phyloP scores from a whole-genome alignment of 2,113 vertebrate species.

The Zootoca vivipara region DNA sequence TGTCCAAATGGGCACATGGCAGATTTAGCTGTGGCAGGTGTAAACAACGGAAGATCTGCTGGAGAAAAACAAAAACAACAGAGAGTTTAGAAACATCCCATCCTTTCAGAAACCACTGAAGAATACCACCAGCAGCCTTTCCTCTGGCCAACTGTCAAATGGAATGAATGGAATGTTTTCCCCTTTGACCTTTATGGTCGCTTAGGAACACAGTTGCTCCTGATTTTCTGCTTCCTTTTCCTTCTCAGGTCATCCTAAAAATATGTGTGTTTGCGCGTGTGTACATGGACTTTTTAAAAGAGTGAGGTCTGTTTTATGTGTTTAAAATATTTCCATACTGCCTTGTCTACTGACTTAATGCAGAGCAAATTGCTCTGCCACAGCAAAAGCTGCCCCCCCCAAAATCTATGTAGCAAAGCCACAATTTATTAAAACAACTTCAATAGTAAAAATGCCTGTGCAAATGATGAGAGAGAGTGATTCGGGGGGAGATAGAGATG shows the following conservation, averaged over 20 bases:
- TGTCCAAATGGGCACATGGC: accelerated
- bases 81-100: background rate
- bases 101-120: background rate
- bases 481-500: too few species aligned
- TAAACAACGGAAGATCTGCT: background rate
- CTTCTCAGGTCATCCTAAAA: background rate
- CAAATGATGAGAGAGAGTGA: too few species aligned
- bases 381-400: too few species aligned
- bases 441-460: background rate
- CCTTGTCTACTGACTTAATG: background rate
- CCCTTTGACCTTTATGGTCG: background rate
- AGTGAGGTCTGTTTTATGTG: background rate
- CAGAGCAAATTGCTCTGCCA: too few species aligned
- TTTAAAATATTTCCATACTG: background rate
- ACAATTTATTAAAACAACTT: background rate
- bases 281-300: background rate
- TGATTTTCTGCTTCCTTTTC: background rate
- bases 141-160: background rate
- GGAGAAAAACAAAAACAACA: background rate
- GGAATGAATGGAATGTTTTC: background rate
- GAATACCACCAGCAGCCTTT: background rate
- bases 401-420: too few species aligned
- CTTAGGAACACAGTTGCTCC: background rate
- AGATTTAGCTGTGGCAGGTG: background rate
- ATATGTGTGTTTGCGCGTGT: background rate